Evolutionary conservation across 2,797 vertebrate species (phyloP).

Genomic region (Buceros bicornis): DNA sequence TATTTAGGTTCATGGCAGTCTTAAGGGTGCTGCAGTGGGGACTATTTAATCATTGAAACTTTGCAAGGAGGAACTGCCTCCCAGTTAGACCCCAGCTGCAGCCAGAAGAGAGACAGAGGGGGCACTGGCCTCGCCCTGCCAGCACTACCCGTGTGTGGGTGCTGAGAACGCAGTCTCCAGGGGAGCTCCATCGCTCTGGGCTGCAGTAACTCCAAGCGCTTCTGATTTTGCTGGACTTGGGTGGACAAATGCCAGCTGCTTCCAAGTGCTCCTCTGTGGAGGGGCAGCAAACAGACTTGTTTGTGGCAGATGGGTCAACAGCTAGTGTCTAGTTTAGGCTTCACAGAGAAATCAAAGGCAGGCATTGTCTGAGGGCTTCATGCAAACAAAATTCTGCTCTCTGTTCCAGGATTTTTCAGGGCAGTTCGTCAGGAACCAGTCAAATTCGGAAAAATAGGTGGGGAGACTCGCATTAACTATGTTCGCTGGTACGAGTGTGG

Average conservation of each 20-base stretch:
- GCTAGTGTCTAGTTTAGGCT: not conserved
- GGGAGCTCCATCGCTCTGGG: too few relatives aligned
- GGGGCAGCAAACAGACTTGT: not conserved
- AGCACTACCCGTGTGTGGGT: fast-evolving
- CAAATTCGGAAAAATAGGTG: conserved; percentile 93
- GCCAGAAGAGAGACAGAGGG: fast-evolving
- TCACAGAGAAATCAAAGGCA: too few relatives aligned
- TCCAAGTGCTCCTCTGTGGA: not conserved
- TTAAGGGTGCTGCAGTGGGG: not conserved
- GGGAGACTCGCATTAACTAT: conserved; percentile 90
- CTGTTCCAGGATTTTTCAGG: conserved; percentile 89
- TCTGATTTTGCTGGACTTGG: not conserved
- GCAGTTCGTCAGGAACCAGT: conserved; percentile 95
- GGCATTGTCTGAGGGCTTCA: not conserved
- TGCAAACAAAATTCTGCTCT: not conserved
- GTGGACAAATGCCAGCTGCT: too few relatives aligned
- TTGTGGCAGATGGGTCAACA: fast-evolving
- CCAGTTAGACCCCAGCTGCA: not conserved
- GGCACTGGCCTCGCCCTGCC: not conserved
- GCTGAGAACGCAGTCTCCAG: not conserved
- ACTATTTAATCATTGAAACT: not conserved
- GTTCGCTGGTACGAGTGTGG: conserved; percentile 98
- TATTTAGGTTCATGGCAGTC: not conserved
- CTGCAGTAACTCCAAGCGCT: not conserved
- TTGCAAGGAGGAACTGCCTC: fast-evolving